phyloP scores from a whole-genome alignment of 2,888 invertebrate genomes.

The Stomorhina lunata region DNA sequence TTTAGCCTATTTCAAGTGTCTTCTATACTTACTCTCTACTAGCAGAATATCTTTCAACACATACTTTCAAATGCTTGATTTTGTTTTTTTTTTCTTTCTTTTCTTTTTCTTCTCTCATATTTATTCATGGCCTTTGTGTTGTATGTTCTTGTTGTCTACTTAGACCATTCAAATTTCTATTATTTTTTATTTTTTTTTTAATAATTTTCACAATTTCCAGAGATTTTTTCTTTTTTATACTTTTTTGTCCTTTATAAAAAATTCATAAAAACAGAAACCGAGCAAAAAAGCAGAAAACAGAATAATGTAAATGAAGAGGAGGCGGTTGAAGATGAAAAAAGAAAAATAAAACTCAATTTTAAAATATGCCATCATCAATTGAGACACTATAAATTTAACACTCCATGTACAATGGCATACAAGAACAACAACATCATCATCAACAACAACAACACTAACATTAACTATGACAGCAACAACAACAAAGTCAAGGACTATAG shows the following conservation, averaged over 20 bases:
- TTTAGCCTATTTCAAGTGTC: background rate
- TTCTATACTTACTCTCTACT: background rate
- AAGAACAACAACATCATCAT: background rate
- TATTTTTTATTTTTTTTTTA: conserved; percentile 1
- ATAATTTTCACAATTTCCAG: conserved; percentile 1
- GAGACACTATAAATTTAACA: conserved; percentile 58
- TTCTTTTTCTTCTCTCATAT: too few relatives aligned
- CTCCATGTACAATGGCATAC: conserved; percentile 8
- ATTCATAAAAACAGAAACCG: conserved; percentile 2
- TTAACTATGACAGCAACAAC: conserved; percentile 10
- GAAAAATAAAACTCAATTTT: conserved; percentile 33
- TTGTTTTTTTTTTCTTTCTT: too few relatives aligned
- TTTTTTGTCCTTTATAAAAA: conserved; percentile 34
- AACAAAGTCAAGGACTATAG: conserved; percentile 24
- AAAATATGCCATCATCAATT: conserved; percentile 64
- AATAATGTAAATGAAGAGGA: background rate
- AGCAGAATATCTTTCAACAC: background rate
- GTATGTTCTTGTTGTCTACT: too few relatives aligned
- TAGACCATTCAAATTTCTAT: background rate
- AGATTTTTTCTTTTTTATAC: background rate
- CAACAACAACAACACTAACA: background rate
- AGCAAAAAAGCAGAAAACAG: conserved; percentile 1
- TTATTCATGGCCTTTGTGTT: conserved; percentile 42
- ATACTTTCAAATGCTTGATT: background rate
- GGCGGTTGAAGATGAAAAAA: background rate